Base-by-base conservation (phyloP, 1,140 invertebrate species). In the Aphelinus atriplicis region DNA sequence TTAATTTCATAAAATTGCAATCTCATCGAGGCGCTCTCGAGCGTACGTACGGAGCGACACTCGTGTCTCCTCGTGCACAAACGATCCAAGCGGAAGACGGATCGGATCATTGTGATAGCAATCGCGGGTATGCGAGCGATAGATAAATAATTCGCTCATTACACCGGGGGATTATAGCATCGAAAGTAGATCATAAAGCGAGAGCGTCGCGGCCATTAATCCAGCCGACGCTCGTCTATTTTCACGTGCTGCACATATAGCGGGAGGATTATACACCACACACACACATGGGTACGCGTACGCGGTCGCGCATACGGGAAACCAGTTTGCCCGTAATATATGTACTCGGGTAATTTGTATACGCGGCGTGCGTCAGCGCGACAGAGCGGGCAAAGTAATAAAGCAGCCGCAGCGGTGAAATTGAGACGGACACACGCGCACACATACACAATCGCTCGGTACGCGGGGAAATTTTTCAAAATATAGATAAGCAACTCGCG, bases 301-400 rank as follows among this genome's bases (percentile, higher is more conserved):
- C 26, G 26, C 26, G 26, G 26, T 0, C 26, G 26, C 26, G 26
- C 26, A 26, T 46, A 47, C 65, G 65, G 6, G 42, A 67, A 67
- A 67, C 65, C 65, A 57, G 65, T 67, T 67, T 43, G 9, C 46
- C 10, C 43, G 26, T 60, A 56, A 69, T 60, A 45, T 50, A 53
- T 6, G 45, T 64, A 63, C 53, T 63, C 63, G 45, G 53, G 61
- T n/a, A 71, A 71, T 64, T 62, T 64, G 50, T 71, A 71, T 57
- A 53, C 7, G n/a, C 53, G 63, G 46, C 51, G 42, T 67, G 65
- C 51, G 65, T 67, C 53, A 57, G 51, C 51, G 63, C 10, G 46
- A 3, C 9, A 7, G 7, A 50, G 57, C 10, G 9, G 26, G 51
- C 43, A 43, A 70, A 62, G n/a, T 63, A 53, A 64, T 56, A 47